Evolutionary conservation across 2,113 vertebrate genomes (phyloP).

Genomic region (Cebus imitator): DNA sequence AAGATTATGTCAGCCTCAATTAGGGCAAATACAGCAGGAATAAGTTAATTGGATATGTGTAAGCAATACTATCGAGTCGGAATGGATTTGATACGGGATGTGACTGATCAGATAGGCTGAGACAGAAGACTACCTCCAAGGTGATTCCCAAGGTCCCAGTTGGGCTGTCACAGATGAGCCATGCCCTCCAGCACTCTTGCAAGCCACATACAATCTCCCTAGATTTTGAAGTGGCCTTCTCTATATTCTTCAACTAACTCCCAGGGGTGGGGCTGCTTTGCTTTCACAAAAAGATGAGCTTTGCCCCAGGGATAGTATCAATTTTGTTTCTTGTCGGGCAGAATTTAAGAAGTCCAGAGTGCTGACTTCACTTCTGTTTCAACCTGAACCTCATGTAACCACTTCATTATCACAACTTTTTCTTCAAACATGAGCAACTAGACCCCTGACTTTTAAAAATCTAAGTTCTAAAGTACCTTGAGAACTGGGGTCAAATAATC

Average conservation of each 20-base stretch:
- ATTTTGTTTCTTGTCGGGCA: not conserved
- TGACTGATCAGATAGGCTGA: not conserved
- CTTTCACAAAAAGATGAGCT: not conserved
- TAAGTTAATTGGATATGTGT: slow-evolving; percentile 11
- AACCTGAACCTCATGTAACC: not conserved
- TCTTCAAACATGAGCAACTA: not conserved
- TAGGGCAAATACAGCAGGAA: slow-evolving; percentile 7
- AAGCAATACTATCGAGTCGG: not conserved
- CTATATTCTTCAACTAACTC: not conserved
- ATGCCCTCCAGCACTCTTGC: not conserved
- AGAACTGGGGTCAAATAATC: not conserved
- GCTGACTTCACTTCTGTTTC: not conserved
- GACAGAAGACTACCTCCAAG: not conserved
- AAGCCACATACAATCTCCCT: not conserved
- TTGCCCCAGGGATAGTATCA: not conserved
- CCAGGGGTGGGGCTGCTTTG: not conserved
- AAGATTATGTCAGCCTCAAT: not conserved
- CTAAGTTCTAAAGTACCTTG: not conserved
- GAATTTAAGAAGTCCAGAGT: not conserved
- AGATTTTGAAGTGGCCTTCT: not conserved
- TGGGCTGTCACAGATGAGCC: not conserved
- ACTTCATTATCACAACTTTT: not conserved
- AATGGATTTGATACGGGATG: slow-evolving; percentile 2
- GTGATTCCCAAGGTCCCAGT: not conserved
- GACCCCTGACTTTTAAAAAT: not conserved